Evolutionary conservation across 2,888 invertebrate species (phyloP).

Genomic region (Drosophila subsilvestris): DNA sequence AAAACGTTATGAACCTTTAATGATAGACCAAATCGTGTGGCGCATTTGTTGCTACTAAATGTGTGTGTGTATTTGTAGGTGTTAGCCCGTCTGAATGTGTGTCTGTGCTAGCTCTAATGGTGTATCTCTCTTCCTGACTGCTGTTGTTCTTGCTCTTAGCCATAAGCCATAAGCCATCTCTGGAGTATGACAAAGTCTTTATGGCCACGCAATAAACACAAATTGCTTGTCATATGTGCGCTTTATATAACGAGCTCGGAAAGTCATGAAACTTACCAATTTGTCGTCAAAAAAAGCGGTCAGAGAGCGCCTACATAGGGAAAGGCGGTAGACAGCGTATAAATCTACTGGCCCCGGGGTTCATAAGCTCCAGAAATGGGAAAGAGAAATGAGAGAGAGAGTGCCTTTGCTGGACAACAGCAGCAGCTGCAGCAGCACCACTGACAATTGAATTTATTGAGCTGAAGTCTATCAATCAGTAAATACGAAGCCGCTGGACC

Average conservation of each 20-base stretch:
- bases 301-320: conserved; percentile 21
- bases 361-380: conserved; percentile 2
- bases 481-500: conserved; percentile 62
- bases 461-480: conserved; percentile 73
- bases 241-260: conserved; percentile 66
- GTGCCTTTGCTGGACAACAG: conserved; percentile 5
- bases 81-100: conserved; percentile 4
- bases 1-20: conserved; percentile 68
- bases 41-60: conserved; percentile 27
- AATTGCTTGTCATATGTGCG: conserved; percentile 77
- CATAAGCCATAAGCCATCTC: conserved; percentile 23
- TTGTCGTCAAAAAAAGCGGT: conserved; percentile 54
- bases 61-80: conserved; percentile 3
- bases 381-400: background rate
- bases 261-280: conserved; percentile 64
- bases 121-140: conserved; percentile 44
- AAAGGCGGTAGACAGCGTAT: conserved; percentile 39
- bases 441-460: conserved; percentile 77
- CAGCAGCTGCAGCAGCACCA: conserved; percentile 30
- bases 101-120: conserved; percentile 10
- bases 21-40: conserved; percentile 61
- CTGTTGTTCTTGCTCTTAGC: conserved; percentile 10
- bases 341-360: conserved; percentile 53
- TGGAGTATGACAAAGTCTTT: conserved; percentile 65
- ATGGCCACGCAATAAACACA: conserved; percentile 75